Evolutionary conservation across 2,797 vertebrate species (phyloP), one percentile per base, ranked within the genome.

Genomic region (Oryzias sinensis): DNA sequence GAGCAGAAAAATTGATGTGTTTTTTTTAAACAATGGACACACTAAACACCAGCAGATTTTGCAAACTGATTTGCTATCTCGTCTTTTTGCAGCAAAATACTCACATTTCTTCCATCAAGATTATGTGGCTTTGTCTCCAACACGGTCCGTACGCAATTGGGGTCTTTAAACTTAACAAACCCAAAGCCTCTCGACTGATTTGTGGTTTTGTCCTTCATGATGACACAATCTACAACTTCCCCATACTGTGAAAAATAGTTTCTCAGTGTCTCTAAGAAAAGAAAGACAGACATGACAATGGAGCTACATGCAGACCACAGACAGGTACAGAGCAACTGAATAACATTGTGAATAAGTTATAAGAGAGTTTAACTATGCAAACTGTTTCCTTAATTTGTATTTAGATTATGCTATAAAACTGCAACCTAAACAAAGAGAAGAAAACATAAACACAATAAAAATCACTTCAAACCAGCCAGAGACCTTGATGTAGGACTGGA

Each of bases 191-290:
- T 94, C 55, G 97, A 99, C 83, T 99, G 97, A 92, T 99, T 99
- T 88, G 97, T 99, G 49, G 95, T 97, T 93, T 99, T 99, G 88
- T 99, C 97, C 92, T 99, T 99, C 97, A 99, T 99, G 89, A 99
- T 99, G 82, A 99, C 97, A 85, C 97, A 99, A 90, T 99, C 97
- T 70, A 99, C 96, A 17, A 99, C 97, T 86, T 99, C 97, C 70
- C 97, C 97, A 90, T 98, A 99, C 53, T 99, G 97, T 72, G 95
- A 99, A 85, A 99, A 99, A 89, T 99, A 99, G 90, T 94, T 95
- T 81, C 96, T 94, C 75, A 99, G 93, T 14, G 96, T 99, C 88
- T 99, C 97, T 99, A 92, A 89, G 72, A 79, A 78, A 60, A 69
- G 68, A 68, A 53, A 58, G 29, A 64, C 80, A 48, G 2, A 54